These are phyloP conservation scores for Ormyrus labotus DNA, from an alignment of 2,888 invertebrate species.

Conservation along the genomic window DNA sequence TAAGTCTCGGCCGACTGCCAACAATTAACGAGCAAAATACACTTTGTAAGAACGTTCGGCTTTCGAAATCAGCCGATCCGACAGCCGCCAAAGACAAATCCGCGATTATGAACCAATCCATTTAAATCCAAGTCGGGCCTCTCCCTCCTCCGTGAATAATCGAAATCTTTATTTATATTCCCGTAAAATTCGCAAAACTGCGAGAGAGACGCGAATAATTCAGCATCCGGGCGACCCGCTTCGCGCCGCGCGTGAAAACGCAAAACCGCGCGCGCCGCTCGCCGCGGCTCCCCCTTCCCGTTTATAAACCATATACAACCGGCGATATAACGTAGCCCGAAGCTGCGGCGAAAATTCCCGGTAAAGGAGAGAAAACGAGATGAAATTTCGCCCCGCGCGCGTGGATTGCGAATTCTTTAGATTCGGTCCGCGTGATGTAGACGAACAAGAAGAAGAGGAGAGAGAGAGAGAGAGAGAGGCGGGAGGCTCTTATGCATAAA, in stretches of 20 bases:
- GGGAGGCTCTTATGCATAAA: slow-evolving; percentile 35
- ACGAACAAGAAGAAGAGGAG: not conserved
- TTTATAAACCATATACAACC: slow-evolving; percentile 6
- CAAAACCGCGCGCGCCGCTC: slow-evolving; percentile 1
- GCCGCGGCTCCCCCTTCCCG: not conserved
- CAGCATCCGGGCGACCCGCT: slow-evolving; percentile 16
- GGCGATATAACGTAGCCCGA: not conserved
- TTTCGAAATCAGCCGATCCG: no score
- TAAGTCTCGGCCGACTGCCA: no score
- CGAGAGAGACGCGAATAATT: slow-evolving; percentile 35
- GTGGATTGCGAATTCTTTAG: slow-evolving; percentile 43
- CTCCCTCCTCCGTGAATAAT: slow-evolving; percentile 33
- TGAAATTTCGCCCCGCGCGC: slow-evolving; percentile 29
- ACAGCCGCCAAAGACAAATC: no score
- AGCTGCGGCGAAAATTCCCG: slow-evolving; percentile 2
- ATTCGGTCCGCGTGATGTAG: slow-evolving; percentile 5
- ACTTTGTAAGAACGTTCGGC: no score
- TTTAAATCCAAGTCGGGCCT: not conserved
- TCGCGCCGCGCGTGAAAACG: slow-evolving; percentile 17
- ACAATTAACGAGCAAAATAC: not conserved
- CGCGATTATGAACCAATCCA: no score
- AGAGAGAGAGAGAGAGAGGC: not conserved
- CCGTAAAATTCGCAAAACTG: slow-evolving; percentile 22
- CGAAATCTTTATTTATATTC: slow-evolving; percentile 46
- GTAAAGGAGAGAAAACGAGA: not conserved